These are phyloP conservation scores for Tetragonisca angustula DNA, from an alignment of 2,888 invertebrate genomes.

Conservation along the genomic window DNA sequence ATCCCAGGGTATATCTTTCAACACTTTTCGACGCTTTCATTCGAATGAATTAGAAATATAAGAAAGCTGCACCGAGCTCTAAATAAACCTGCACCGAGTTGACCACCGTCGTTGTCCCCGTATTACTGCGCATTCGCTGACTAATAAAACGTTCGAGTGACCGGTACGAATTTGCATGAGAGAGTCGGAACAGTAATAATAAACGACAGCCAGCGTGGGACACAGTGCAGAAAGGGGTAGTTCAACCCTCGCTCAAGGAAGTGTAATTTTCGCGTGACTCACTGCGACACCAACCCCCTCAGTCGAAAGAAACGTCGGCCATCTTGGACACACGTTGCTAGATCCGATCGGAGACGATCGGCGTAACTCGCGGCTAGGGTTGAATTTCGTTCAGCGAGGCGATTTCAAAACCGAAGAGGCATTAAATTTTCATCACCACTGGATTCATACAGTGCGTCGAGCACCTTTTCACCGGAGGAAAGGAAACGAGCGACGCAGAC, in stretches of 20 bases:
- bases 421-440: slow-evolving; percentile 37
- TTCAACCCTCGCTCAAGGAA: slow-evolving; percentile 60
- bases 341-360: slow-evolving; percentile 6
- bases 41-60: no score
- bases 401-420: background rate
- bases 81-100: slow-evolving; percentile 30
- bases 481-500: background rate
- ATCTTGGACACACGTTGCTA: background rate
- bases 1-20: no score
- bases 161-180: slow-evolving; percentile 68
- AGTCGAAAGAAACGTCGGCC: background rate
- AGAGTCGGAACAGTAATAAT: slow-evolving; percentile 59
- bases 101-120: slow-evolving; percentile 50
- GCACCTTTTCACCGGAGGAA: background rate
- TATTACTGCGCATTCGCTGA: slow-evolving; percentile 41
- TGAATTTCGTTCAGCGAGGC: slow-evolving; percentile 2
- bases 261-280: slow-evolving; percentile 76
- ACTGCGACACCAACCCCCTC: slow-evolving; percentile 58
- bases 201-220: slow-evolving; percentile 30
- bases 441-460: slow-evolving; percentile 16
- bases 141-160: slow-evolving; percentile 69
- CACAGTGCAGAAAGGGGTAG: slow-evolving; percentile 58
- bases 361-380: background rate
- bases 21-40: no score
- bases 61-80: background rate